Percentiles rank a stretch among this genome's conserved stretches.
Evolutionary conservation across 2,113 vertebrate genomes (phyloP).

Genomic region (Archocentrus centrarchus): DNA sequence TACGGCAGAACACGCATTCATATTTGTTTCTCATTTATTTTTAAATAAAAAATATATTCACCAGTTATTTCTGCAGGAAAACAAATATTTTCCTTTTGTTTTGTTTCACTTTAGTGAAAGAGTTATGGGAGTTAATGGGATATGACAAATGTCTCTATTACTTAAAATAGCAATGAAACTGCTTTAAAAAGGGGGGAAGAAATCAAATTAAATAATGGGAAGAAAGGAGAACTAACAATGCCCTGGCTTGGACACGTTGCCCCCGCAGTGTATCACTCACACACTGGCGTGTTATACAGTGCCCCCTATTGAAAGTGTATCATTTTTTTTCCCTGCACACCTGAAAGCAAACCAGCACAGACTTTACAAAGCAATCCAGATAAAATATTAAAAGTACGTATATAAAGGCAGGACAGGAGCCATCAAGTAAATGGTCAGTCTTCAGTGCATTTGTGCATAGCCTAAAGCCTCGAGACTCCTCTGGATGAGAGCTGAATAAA

Average conservation of each 20-base stretch:
- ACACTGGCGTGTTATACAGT: conserved; percentile 66
- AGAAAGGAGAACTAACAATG: background rate
- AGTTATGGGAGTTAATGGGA: background rate
- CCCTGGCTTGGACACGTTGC: conserved; percentile 18
- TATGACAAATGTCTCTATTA: background rate
- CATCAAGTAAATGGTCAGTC: background rate
- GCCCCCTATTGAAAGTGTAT: conserved; percentile 77
- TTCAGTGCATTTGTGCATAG: background rate
- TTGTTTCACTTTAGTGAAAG: background rate
- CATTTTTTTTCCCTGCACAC: conserved; percentile 20
- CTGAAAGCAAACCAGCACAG: conserved; percentile 11
- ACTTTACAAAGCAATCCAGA: background rate
- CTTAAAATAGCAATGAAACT: background rate
- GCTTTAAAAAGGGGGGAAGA: background rate
- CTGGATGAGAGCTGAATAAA: background rate
- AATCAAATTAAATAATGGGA: background rate
- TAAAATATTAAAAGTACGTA: background rate
- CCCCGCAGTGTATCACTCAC: conserved; percentile 28
- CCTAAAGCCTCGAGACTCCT: background rate
- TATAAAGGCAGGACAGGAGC: background rate
- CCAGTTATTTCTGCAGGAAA: background rate
- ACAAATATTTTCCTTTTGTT: background rate
- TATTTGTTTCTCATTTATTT: background rate
- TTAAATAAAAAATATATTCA: background rate
- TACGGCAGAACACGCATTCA: background rate